Evolutionary conservation across 2,113 vertebrate genomes (phyloP), one percentile per base, ranked within the genome.

Genomic region (Micronycteris hirsuta): DNA sequence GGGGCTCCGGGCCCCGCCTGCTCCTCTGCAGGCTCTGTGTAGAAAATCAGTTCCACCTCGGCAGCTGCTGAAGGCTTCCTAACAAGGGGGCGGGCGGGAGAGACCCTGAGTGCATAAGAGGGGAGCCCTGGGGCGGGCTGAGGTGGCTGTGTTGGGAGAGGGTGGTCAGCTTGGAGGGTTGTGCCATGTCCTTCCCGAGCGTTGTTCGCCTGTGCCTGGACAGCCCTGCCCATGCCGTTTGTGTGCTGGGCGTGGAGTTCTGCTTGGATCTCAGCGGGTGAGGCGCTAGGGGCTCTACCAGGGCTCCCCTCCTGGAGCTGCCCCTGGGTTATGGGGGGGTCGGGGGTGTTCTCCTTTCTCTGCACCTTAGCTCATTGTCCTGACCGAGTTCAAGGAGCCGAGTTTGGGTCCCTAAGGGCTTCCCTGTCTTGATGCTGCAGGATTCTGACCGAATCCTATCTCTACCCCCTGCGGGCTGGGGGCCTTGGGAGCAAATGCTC

Each of bases 241-340:
- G 95, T 1, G 84, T 98, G 71, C 90, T 98, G 91, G 98, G 97
- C 94, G 90, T 68, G 0, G 98, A 98, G 54, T 83, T 98, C 54
- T 94, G 78, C 86, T 68, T 98, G 41, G 98, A 98, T 0, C 1
- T 98, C 86, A 77, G 31, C 0, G 91, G 98, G 98, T 98, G 78
- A 98, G 98, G 0, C 4, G 1, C 14, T 15, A 16, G 19, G 56
- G 76, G 20, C 0, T 20, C 16, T 41, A 36, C 80, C 0, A 0
- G 19, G 56, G 70, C 36, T n/a, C 13, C 22, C 3, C 0, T 12
- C 15, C 17, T 2, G 38, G 47, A 28, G 26, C 33, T 28, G 0
- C 17, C 61, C 26, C 38, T 8, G 2, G 26, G 0, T n/a, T 13
- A 22, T 0, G 19, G 0, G 5, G 28, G 38, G 11, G 10, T 4